Conservation (phyloP, 2,113 vertebrate species). For the Anolis carolinensis region DNA sequence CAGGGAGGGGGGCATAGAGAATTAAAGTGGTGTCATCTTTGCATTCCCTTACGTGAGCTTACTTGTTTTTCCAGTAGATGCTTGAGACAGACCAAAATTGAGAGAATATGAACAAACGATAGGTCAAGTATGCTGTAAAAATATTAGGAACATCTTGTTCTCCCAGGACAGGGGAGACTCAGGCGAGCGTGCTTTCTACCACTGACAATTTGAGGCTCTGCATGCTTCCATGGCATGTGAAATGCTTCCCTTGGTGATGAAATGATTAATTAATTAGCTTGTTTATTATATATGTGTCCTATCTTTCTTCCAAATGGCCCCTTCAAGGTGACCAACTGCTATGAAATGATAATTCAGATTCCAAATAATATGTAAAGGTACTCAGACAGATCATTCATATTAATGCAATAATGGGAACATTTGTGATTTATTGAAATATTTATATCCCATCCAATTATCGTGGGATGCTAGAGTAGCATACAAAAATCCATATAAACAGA, state of each 20-base stretch:
- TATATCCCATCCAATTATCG: too few relatives aligned
- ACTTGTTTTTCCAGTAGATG: conserved; percentile 12
- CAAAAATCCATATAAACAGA: too few relatives aligned
- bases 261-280: background rate
- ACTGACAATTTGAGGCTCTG: background rate
- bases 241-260: background rate
- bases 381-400: too few relatives aligned
- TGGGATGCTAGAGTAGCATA: too few relatives aligned
- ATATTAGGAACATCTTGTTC: conserved; percentile 13
- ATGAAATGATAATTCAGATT: background rate
- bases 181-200: background rate
- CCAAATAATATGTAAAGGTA: too few relatives aligned
- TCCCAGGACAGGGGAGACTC: background rate
- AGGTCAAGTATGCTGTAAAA: conserved; percentile 10
- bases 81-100: background rate
- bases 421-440: too few relatives aligned
- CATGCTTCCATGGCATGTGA: background rate
- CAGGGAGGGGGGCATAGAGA: background rate
- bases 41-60: background rate
- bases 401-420: too few relatives aligned
- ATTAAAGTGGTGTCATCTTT: background rate
- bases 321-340: background rate
- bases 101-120: conserved; percentile 14
- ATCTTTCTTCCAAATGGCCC: background rate
- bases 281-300: background rate